phyloP scores from a whole-genome alignment of 30 jellyfish, hydroid and myxozoan genomes.

The Cassiopea andromeda region DNA sequence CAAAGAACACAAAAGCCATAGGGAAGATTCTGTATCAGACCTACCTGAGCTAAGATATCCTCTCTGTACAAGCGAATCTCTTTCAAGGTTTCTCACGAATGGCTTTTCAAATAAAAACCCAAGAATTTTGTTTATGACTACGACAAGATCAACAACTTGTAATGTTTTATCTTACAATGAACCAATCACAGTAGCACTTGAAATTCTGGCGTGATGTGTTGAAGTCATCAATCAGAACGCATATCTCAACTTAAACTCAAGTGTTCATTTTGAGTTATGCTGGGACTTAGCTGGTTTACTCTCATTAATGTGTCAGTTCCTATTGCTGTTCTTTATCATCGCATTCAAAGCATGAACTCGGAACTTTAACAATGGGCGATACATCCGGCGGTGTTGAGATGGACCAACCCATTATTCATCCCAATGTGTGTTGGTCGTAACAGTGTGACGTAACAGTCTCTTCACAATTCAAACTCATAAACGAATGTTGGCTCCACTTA shows the following conservation, averaged over 20 bases:
- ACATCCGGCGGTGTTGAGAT: conserved; percentile 37
- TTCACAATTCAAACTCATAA: no score
- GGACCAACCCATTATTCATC: background rate
- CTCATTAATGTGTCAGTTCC: conserved; percentile 18
- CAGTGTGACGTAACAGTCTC: background rate
- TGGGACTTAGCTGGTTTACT: conserved; percentile 22
- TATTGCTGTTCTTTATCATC: background rate
- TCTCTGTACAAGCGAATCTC: background rate
- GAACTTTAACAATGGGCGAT: conserved; percentile 16
- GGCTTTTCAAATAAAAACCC: background rate
- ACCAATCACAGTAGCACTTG: background rate
- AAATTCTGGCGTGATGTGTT: conserved; percentile 9
- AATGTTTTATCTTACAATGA: no score
- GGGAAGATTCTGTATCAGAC: background rate
- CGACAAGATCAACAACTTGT: background rate
- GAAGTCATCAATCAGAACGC: background rate
- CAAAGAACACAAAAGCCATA: background rate
- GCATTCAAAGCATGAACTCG: conserved; percentile 36
- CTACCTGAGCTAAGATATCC: background rate
- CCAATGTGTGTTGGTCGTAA: background rate
- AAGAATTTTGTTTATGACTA: background rate
- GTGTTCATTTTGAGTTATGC: background rate
- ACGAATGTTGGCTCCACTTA: no score
- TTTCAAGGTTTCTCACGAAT: background rate
- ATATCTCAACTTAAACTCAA: background rate